phyloP scores from a whole-genome alignment of 2,797 vertebrate genomes.

The Sebastes minor region DNA sequence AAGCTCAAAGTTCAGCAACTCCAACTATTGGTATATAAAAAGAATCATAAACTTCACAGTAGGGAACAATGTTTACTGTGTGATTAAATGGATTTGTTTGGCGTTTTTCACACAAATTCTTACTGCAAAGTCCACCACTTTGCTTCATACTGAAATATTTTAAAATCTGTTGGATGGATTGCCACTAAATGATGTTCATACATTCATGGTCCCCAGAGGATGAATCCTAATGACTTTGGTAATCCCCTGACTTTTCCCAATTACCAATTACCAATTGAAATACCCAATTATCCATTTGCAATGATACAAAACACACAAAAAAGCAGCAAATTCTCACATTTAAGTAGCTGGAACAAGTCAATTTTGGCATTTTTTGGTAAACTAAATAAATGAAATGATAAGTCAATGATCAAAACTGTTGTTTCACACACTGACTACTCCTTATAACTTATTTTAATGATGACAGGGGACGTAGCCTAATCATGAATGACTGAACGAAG shows the following conservation, averaged over 20 bases:
- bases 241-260: too few relatives aligned
- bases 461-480: neutral
- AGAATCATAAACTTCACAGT: neutral
- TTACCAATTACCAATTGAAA: too few relatives aligned
- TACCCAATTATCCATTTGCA: neutral
- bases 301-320: neutral
- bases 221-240: too few relatives aligned
- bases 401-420: neutral
- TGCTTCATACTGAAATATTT: neutral
- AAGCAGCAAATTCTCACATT: neutral
- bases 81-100: neutral
- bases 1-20: neutral
- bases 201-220: neutral
- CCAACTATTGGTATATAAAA: neutral
- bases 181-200: neutral
- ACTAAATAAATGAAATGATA: neutral
- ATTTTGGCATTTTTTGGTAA: neutral
- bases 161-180: neutral
- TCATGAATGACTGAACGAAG: neutral
- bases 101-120: neutral
- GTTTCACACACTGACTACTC: neutral
- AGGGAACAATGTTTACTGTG: neutral
- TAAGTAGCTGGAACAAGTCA: neutral
- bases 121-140: neutral
- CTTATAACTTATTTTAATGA: neutral